These are phyloP conservation scores for Halcyon senegalensis DNA, from an alignment of 2,113 vertebrate genomes.

Conservation along the genomic window DNA sequence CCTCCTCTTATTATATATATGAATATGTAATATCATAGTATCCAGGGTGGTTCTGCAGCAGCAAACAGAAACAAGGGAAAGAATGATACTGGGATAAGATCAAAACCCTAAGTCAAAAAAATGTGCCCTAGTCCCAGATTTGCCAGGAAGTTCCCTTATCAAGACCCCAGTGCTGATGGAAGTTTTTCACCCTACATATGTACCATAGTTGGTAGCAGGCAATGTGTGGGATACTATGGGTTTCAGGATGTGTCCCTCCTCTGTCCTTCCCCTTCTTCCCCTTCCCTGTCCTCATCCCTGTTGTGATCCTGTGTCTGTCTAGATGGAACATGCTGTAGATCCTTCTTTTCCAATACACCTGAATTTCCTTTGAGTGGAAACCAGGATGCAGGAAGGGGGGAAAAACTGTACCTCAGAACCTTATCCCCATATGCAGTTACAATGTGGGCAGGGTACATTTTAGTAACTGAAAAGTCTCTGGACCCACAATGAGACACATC, in stretches of 20 bases:
- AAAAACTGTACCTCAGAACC: background rate
- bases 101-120: background rate
- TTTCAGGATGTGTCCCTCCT: background rate
- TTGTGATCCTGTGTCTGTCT: background rate
- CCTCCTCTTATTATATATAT: background rate
- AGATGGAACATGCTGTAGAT: background rate
- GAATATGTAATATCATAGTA: background rate
- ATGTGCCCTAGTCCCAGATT: background rate
- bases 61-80: background rate
- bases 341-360: background rate
- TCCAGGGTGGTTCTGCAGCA: background rate
- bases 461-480: background rate
- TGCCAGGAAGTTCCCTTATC: background rate
- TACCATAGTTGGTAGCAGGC: background rate
- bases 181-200: background rate
- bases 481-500: background rate
- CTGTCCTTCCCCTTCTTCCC: background rate
- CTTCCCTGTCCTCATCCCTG: background rate
- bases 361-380: background rate
- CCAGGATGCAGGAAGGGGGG: background rate
- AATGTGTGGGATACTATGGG: background rate
- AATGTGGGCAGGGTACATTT: background rate
- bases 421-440: background rate
- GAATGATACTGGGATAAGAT: background rate
- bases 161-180: background rate